A percentile compares a stretch with the other conserved stretches of the same genome.
Conservation (phyloP, 2,888 invertebrate species). For the Stratiomys singularior region DNA sequence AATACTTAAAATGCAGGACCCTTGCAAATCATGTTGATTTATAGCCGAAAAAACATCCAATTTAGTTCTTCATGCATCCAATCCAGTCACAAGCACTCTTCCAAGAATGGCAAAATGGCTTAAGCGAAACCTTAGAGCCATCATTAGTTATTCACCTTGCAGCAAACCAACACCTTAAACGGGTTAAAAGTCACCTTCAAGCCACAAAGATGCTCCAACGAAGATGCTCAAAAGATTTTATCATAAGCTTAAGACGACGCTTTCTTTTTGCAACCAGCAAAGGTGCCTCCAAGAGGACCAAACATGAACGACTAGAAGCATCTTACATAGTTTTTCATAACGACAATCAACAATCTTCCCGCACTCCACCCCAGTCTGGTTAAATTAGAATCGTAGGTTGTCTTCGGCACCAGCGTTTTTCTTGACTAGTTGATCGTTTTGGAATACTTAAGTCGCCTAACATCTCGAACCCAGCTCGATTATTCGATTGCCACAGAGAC, state of each 20-base stretch:
- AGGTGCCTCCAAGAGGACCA: background rate
- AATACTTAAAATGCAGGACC: too few species aligned
- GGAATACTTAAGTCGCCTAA: constrained; percentile 13
- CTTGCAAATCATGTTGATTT: too few species aligned
- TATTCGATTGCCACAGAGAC: background rate
- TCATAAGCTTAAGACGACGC: constrained; percentile 19
- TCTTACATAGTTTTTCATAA: constrained; percentile 4
- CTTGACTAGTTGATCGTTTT: background rate
- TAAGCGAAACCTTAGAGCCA: background rate
- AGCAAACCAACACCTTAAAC: too few species aligned
- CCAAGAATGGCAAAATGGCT: too few species aligned
- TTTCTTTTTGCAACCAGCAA: background rate
- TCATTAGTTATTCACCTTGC: background rate
- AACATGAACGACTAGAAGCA: background rate
- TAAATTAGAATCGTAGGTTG: constrained; percentile 33
- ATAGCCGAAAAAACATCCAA: background rate
- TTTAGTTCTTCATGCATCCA: background rate
- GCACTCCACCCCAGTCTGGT: constrained; percentile 31
- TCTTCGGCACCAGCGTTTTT: constrained; percentile 12
- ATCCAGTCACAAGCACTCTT: too few species aligned
- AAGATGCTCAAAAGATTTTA: constrained; percentile 21
- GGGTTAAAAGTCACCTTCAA: too few species aligned
- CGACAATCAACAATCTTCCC: background rate
- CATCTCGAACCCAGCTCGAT: background rate
- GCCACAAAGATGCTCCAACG: background rate